Base-by-base conservation (phyloP, 2,888 invertebrate species). In the Dryadula phaetusa region DNA sequence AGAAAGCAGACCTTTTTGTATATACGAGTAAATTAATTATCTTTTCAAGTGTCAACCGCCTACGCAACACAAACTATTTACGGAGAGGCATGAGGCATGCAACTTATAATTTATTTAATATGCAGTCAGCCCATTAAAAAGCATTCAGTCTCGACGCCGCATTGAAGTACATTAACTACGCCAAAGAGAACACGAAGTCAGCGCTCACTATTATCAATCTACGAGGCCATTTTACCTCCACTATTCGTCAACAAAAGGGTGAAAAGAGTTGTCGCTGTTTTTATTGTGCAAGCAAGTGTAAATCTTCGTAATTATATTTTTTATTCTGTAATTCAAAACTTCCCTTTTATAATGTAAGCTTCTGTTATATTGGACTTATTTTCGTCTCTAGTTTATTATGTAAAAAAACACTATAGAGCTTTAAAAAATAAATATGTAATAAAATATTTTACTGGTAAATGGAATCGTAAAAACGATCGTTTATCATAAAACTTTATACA, bases 81-180 rank as follows among this genome's bases (percentile, higher is more conserved):
- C 75, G 76, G 76, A 76, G 76, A 76, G 75, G 77, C 76, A 77
- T 75, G 72, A 76, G 75, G 77, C 76, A 76, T 76, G 72, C 74
- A 71, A 71, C 73, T 75, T 76, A 79, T 79, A 79, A 79, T 80
- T 79, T 80, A 80, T 82, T 82, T 82, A 80, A 82, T 80, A 79
- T 82, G 79, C 77, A 82, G 80, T 78, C 79, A 80, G 79, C 77
- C 84, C 83, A 88, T 90, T 90, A 88, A 88, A 89, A 87, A 84
- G 81, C 84, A 87, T 88, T 89, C 86, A 87, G 80, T 78, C 79
- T 70, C 75, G 77, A 75, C 80, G 77, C 77, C 77, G 78, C 82
- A 79, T 79, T 79, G 74, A 76, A 80, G 78, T 79, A 79, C 79
- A 83, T 83, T 85, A 82, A 83, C 71, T 63, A 66, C 63, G 56